phyloP scores from a whole-genome alignment of 2,797 vertebrate genomes.

The Sebastes matsubarae region DNA sequence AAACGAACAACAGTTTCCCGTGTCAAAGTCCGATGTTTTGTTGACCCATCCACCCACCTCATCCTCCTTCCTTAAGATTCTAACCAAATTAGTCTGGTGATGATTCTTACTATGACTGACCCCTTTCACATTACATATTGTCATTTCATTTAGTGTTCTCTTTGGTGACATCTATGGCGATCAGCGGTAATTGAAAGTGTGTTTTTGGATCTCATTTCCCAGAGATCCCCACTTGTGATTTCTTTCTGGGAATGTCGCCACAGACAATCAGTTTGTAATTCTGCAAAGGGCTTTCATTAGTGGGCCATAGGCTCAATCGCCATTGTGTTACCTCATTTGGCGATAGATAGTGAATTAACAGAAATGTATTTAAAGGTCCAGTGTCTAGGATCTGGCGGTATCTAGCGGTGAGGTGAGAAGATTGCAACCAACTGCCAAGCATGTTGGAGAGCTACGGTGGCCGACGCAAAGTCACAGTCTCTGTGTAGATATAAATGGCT shows the following conservation, averaged over 20 bases:
- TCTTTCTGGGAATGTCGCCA: neutral
- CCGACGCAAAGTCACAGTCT: too few relatives aligned
- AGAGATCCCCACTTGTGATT: neutral
- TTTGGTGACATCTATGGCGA: neutral
- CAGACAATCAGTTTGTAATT: neutral
- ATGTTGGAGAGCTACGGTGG: too few relatives aligned
- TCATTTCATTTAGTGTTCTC: neutral
- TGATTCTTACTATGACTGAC: neutral
- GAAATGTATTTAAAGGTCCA: neutral
- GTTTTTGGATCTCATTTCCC: neutral
- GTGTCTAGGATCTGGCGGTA: too few relatives aligned
- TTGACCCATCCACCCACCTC: neutral
- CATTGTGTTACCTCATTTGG: neutral
- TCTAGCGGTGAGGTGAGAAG: too few relatives aligned
- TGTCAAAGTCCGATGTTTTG: neutral
- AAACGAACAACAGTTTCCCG: accelerated
- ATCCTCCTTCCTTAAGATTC: neutral
- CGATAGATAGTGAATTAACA: neutral
- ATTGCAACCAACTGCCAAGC: too few relatives aligned
- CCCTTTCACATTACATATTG: neutral
- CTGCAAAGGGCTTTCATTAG: neutral
- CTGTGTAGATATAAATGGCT: too few relatives aligned
- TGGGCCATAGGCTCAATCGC: neutral
- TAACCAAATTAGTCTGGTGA: neutral
- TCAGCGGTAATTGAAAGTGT: neutral